Conservation (phyloP, 2,797 vertebrate species). For the Borostomias antarcticus region DNA sequence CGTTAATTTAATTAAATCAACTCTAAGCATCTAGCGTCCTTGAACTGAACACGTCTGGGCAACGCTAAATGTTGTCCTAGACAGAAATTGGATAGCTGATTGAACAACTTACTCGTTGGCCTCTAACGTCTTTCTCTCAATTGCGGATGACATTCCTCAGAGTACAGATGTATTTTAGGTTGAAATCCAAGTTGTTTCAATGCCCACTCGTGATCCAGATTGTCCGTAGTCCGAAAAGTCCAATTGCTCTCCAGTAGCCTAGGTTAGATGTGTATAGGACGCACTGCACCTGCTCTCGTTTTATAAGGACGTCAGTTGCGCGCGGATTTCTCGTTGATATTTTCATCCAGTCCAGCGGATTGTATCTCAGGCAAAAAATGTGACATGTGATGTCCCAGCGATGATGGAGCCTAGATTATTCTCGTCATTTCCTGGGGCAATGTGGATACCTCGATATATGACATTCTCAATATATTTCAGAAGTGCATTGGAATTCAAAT, state of each 20-base stretch:
- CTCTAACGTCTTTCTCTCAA: slow-evolving; percentile 96
- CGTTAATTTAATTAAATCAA: not conserved
- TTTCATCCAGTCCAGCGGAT: slow-evolving; percentile 23
- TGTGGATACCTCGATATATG: slow-evolving; percentile 31
- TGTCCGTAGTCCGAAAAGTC: not conserved
- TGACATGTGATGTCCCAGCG: slow-evolving; percentile 14
- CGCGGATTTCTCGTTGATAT: not conserved
- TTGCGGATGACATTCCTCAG: slow-evolving; percentile 88
- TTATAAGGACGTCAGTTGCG: not conserved
- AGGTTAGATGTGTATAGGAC: not conserved
- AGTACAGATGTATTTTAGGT: not conserved
- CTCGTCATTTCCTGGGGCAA: slow-evolving; percentile 65
- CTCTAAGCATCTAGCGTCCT: not conserved
- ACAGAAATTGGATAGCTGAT: not conserved
- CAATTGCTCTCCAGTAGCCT: not conserved
- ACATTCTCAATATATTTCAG: slow-evolving; percentile 30
- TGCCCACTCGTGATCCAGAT: not conserved
- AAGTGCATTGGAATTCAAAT: not conserved
- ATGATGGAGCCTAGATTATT: slow-evolving; percentile 49
- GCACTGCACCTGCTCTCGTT: slow-evolving; percentile 61
- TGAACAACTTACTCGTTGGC: slow-evolving; percentile 88
- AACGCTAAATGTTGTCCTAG: not conserved
- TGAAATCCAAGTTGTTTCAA: slow-evolving; percentile 33
- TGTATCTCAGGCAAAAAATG: slow-evolving; percentile 28
- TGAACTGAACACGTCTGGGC: slow-evolving; percentile 1